Evolutionary conservation across 2,113 vertebrate species (phyloP), one percentile per base, ranked within the genome.

Genomic region (Isichthys henryi): DNA sequence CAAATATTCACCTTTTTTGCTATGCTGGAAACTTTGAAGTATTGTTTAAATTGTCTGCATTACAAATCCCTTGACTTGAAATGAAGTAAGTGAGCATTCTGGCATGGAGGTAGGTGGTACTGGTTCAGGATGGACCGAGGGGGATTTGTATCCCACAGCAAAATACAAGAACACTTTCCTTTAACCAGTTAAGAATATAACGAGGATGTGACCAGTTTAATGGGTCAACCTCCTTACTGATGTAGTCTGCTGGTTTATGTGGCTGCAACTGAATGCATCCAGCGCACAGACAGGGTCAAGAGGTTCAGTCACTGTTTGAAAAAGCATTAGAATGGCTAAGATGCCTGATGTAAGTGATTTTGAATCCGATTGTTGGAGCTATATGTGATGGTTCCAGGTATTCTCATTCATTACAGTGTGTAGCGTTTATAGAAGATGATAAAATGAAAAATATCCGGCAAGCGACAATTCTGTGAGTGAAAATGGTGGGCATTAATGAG

Each of bases 1-100:
- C 94, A 93, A 94, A 93, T 91, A 91, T 87, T 48, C 49, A 7
- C 83, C 45, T 77, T 43, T 86, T 86, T 88, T 83, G 89, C 89
- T 39, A 21, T 9, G 85, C 82, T 89, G 46, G 92, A 93, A 91
- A 91, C 87, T 91, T 92, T 93, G 82, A 91, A 90, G 80, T 53
- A 58, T 50, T 88, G 91, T 58, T 53, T 82, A 91, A 86, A 88
- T 58, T 15, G 31, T 35, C 46, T 50, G 70, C 21, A 45, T 31
- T 53, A n/a, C 83, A 27, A 52, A 21, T 43, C 45, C 45, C 39
- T 84, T 84, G 8, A 39, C 45, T 84, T 39, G 35, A 77, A 77
- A 17, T 77, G 31, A 80, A 80, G 35, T 80, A 80, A 70, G 62
- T 31, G 62, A 31, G n/a, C 9, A 70, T 70, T 70, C n/a, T 31